These are phyloP conservation scores for Brachypteracias leptosomus DNA, from an alignment of 2,113 vertebrate species.

Conservation along the genomic window DNA sequence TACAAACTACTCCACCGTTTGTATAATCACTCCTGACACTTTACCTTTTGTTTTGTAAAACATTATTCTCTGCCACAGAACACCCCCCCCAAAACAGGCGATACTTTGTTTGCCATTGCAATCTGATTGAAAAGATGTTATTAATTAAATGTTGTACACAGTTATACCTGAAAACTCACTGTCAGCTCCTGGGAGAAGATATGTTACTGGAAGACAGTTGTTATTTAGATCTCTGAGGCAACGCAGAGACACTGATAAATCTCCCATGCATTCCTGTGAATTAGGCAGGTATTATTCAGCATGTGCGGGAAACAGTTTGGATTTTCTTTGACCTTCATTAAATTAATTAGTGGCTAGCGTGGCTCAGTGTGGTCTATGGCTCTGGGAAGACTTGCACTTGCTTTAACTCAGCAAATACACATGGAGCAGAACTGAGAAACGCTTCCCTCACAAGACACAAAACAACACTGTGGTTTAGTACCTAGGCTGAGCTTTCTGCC, in stretches of 20 bases:
- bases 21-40: conserved; percentile 21
- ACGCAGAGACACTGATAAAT: background rate
- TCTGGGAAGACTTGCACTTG: background rate
- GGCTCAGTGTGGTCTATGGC: background rate
- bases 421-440: background rate
- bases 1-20: background rate
- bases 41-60: conserved; percentile 33
- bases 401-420: background rate
- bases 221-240: background rate
- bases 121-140: background rate
- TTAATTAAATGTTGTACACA: conserved; percentile 8
- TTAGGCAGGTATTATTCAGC: background rate
- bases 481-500: background rate
- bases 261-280: background rate
- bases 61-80: background rate
- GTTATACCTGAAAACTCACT: background rate
- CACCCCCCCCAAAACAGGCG: background rate
- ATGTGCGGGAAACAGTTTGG: background rate
- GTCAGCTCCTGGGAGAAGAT: background rate
- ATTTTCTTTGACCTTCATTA: background rate
- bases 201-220: background rate
- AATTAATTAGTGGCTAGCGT: background rate
- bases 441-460: background rate
- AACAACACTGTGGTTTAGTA: background rate
- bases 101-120: background rate